Evolutionary conservation across 2,113 vertebrate species (phyloP), one percentile per base, ranked within the genome.

Genomic region (Sphyrna mokarran): DNA sequence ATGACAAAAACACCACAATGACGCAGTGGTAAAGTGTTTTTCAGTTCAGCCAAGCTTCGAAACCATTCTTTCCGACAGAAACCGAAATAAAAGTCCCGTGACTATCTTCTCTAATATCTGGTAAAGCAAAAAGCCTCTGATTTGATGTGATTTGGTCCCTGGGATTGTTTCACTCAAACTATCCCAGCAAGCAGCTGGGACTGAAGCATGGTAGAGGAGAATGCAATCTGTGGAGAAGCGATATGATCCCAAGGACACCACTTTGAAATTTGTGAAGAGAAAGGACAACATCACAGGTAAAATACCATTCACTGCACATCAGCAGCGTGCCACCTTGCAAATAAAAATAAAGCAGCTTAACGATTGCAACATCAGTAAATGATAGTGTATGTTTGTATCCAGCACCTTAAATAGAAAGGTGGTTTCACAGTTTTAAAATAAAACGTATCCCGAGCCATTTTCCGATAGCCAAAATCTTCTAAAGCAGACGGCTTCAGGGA

Each of bases 231-330:
- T 48, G 48, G 97, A 97, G 76, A 98, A 97, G 80, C n/a, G 1
- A 40, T 97, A 97, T 76, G 96, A 97, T 72, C 97, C 96, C 9
- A 69, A 0, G 0, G 97, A 98, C 96, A 96, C 95, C 0, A 97
- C 97, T 0, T 96, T 97, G 0, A 97, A 95, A 87, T 98, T 97
- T 90, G 97, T 98, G 40, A 96, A 96, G 68, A 96, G 96, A 7
- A 96, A 96, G 0, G 97, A 97, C 96, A 97, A 97, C 43, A 96
- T 96, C 58, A 96, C 63, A 58, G 80, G 94, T 70, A 48, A 37
- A 43, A 83, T 83, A 40, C 16, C 37, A 18, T 40, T 26, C 69
- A 0, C 22, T 83, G 37, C 3, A 40, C n/a, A 22, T 20, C n/a
- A n/a, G 33, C 33, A 80, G n/a, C 33, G 11, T n/a, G 18, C 18